These are phyloP conservation scores for Epizoanthus fatuus DNA, from an alignment of 92 coral and sea anemone genomes.

Conservation along the genomic window DNA sequence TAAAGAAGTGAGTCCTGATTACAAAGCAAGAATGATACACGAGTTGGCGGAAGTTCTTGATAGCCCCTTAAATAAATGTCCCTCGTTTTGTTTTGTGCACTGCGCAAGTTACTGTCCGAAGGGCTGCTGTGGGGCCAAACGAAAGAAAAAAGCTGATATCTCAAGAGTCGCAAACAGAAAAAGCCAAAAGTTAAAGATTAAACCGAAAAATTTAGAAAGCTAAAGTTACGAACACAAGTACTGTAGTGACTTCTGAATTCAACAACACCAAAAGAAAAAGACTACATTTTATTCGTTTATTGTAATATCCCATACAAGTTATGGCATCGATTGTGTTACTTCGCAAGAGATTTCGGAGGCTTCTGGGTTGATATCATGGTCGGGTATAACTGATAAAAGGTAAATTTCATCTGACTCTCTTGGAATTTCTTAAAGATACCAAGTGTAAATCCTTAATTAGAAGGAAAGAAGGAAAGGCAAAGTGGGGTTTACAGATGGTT, in stretches of 20 bases:
- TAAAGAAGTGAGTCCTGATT: neutral
- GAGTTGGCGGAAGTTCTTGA: conserved; percentile 10
- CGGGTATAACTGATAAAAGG: too few relatives aligned
- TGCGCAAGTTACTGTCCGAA: conserved; percentile 24
- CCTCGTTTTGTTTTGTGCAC: conserved; percentile 37
- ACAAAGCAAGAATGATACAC: conserved; percentile 15
- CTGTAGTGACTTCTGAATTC: neutral
- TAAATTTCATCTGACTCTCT: too few relatives aligned
- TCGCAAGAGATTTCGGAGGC: too few relatives aligned
- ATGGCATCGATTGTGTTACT: neutral
- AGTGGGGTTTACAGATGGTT: too few relatives aligned
- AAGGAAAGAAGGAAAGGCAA: too few relatives aligned
- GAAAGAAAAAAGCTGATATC: conserved; percentile 31
- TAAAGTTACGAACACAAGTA: neutral
- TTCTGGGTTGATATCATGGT: too few relatives aligned
- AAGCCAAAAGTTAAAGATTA: neutral
- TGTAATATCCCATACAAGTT: neutral
- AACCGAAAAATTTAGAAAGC: neutral
- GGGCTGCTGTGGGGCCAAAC: conserved; percentile 26
- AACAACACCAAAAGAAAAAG: neutral
- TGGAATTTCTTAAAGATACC: too few relatives aligned
- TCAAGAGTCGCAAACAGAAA: conserved; percentile 14
- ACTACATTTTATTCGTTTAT: neutral
- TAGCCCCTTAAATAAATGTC: conserved; percentile 26
- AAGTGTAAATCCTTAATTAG: neutral